These are phyloP conservation scores for Pygoscelis adeliae DNA, from an alignment of 2,113 vertebrate genomes.

Conservation along the genomic window DNA sequence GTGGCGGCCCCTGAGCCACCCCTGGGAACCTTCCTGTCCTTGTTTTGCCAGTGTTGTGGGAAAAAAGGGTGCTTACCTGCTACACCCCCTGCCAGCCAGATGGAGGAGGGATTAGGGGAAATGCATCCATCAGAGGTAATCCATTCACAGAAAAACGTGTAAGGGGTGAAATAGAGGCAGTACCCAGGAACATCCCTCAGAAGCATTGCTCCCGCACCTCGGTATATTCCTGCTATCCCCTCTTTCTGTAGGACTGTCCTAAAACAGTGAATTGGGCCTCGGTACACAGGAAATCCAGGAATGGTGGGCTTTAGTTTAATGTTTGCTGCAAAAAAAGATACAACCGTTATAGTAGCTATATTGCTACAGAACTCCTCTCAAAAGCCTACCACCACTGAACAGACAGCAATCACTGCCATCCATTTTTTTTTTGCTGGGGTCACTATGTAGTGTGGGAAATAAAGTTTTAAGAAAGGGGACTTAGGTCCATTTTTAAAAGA, in stretches of 20 bases:
- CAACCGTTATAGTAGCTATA: neutral
- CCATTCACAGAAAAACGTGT: conserved; percentile 83
- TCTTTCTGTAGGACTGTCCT: conserved; percentile 84
- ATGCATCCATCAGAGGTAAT: conserved; percentile 75
- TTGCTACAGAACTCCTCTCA: neutral
- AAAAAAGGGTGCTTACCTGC: conserved; percentile 80
- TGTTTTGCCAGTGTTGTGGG: neutral
- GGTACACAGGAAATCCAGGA: conserved; percentile 74
- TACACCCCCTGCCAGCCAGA: conserved; percentile 91
- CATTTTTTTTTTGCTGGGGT: neutral
- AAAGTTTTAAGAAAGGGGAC: neutral
- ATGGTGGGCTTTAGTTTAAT: conserved; percentile 70
- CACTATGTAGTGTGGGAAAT: neutral
- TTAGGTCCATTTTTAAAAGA: neutral
- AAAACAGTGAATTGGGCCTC: conserved; percentile 90
- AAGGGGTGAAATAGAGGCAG: conserved; percentile 92
- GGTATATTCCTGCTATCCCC: conserved; percentile 88
- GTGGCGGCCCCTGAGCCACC: neutral
- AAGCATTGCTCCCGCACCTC: conserved; percentile 88
- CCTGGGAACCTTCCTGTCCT: neutral
- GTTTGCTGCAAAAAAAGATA: conserved; percentile 62
- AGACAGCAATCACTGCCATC: neutral
- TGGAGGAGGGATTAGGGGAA: conserved; percentile 75
- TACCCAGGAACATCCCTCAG: conserved; percentile 94
- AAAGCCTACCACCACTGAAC: neutral